These are phyloP conservation scores for Calephelis virginiensis DNA, from an alignment of 1,140 invertebrate genomes.

Conservation along the genomic window DNA sequence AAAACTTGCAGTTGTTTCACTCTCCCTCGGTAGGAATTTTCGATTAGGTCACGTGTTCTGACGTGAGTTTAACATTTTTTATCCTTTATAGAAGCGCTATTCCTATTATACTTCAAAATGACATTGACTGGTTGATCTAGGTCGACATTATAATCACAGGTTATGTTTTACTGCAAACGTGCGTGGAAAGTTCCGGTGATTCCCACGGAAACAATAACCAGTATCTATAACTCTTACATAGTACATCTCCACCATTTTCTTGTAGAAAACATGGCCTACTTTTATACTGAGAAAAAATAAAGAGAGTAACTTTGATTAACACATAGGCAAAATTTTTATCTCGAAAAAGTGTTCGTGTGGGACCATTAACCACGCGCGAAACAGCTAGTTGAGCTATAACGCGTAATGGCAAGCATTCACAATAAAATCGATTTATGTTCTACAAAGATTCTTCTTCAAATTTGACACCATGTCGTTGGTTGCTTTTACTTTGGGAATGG, in stretches of 20 bases:
- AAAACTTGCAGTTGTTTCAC: too few relatives aligned
- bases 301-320: neutral
- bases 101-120: neutral
- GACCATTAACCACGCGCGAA: too few relatives aligned
- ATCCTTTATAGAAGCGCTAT: neutral
- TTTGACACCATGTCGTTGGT: too few relatives aligned
- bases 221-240: neutral
- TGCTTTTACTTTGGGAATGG: too few relatives aligned
- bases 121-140: neutral
- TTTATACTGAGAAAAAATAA: neutral
- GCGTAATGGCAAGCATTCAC: too few relatives aligned
- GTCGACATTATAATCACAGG: slow-evolving; percentile 1
- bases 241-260: neutral
- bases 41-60: too few relatives aligned
- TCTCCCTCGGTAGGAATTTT: too few relatives aligned
- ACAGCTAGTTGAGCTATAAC: too few relatives aligned
- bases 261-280: slow-evolving; percentile 4
- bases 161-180: neutral
- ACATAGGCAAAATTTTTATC: neutral
- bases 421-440: too few relatives aligned
- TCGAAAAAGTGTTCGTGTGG: too few relatives aligned
- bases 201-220: neutral
- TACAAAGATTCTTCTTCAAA: too few relatives aligned
- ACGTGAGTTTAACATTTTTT: too few relatives aligned
- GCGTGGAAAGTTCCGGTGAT: slow-evolving; percentile 4